Conservation (phyloP, 2,888 invertebrate genomes). For the Stenoptilia bipunctidactyla region DNA sequence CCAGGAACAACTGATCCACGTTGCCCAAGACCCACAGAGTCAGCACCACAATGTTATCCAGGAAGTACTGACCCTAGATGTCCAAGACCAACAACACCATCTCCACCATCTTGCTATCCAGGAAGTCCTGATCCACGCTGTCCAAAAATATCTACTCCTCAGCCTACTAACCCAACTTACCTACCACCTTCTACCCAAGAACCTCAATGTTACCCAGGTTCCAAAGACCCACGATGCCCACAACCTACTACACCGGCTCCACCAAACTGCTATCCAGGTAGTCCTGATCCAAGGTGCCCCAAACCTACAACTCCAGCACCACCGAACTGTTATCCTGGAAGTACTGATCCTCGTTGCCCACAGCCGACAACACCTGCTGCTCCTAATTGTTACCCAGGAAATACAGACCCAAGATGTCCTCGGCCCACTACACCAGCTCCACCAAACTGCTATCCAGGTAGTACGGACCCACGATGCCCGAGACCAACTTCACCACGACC, state of each 20-base stretch:
- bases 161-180: conserved; percentile 11
- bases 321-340: conserved; percentile 20
- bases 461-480: conserved; percentile 26
- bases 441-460: conserved; percentile 23
- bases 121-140: conserved; percentile 18
- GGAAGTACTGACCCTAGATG: conserved; percentile 33
- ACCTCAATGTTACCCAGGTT: conserved; percentile 29
- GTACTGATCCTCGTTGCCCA: conserved; percentile 22
- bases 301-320: conserved; percentile 19
- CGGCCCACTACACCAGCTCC: conserved; percentile 11
- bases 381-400: conserved; percentile 25
- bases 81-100: conserved; percentile 22
- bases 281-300: conserved; percentile 24
- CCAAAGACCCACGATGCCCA: conserved; percentile 27
- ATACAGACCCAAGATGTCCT: conserved; percentile 17
- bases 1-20: conserved; percentile 24
- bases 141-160: conserved; percentile 16
- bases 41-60: conserved; percentile 31
- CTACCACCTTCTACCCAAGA: conserved; percentile 15
- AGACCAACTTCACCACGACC: conserved; percentile 11
- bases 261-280: conserved; percentile 20
- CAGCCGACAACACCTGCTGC: conserved; percentile 22
- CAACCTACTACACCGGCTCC: conserved; percentile 8
- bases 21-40: conserved; percentile 25
- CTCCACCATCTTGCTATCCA: conserved; percentile 19